Percentiles rank a stretch among this genome's conserved stretches.
Evolutionary conservation across 2,797 vertebrate genomes (phyloP).

Genomic region (Cryptoblepharus egeriae): DNA sequence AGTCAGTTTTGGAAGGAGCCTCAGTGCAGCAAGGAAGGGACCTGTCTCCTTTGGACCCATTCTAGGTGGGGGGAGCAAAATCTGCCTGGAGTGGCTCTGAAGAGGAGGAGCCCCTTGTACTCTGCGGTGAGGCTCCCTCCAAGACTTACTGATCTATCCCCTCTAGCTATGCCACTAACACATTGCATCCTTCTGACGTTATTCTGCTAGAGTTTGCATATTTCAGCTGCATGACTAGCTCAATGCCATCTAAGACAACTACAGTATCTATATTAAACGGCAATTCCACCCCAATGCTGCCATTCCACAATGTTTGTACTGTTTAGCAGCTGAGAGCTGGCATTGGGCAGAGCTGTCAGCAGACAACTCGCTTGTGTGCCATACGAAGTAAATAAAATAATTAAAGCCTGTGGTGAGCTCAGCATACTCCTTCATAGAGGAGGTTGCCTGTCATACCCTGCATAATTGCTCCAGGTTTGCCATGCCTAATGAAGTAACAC

Average conservation of each 20-base stretch:
- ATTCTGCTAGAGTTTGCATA: background rate
- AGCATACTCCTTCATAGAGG: background rate
- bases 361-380: background rate
- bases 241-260: background rate
- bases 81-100: too few species aligned
- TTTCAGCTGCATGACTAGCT: constrained; percentile 33
- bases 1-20: too few species aligned
- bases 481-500: background rate
- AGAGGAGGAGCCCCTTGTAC: too few species aligned
- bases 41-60: too few species aligned
- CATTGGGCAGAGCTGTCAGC: background rate
- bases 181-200: constrained; percentile 34
- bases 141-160: too few species aligned
- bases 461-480: background rate
- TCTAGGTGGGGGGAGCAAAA: too few species aligned
- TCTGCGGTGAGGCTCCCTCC: too few species aligned
- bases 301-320: background rate
- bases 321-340: constrained; percentile 3
- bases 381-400: background rate
- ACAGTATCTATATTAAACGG: background rate
- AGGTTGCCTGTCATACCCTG: background rate
- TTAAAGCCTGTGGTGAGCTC: background rate
- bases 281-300: background rate
- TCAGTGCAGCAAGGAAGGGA: too few species aligned
- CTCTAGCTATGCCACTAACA: too few species aligned